Evolutionary conservation across 2,797 vertebrate species (phyloP).

Genomic region (Poecile montanus): DNA sequence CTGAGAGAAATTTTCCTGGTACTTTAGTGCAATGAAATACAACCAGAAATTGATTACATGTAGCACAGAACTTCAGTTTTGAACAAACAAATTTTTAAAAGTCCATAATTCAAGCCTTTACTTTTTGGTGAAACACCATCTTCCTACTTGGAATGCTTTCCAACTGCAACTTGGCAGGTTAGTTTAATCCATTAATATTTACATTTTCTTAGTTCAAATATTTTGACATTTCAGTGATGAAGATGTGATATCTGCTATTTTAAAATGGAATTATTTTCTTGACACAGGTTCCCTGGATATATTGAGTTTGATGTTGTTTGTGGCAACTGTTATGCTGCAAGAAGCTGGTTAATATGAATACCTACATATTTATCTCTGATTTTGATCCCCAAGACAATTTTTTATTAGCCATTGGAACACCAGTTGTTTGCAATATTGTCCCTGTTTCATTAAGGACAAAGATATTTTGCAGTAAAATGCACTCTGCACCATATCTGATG

Average conservation of each 20-base stretch:
- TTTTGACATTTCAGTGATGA: conserved; percentile 30
- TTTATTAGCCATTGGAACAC: background rate
- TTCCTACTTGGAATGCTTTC: background rate
- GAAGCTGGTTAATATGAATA: background rate
- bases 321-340: background rate
- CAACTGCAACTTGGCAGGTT: conserved; percentile 2
- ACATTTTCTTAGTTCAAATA: conserved; percentile 53
- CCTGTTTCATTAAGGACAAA: background rate
- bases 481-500: background rate
- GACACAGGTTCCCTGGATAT: background rate
- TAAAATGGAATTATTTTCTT: background rate
- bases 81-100: background rate
- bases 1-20: background rate
- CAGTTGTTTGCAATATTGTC: background rate
- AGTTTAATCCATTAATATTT: conserved; percentile 47
- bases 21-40: background rate
- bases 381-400: background rate
- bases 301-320: background rate
- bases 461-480: background rate
- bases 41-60: background rate
- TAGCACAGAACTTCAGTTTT: background rate
- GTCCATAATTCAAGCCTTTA: background rate
- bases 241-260: conserved; percentile 15
- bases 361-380: background rate
- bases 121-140: background rate